Evolutionary conservation across 1,140 invertebrate genomes (phyloP).

Genomic region (Pectinophora gossypiella): DNA sequence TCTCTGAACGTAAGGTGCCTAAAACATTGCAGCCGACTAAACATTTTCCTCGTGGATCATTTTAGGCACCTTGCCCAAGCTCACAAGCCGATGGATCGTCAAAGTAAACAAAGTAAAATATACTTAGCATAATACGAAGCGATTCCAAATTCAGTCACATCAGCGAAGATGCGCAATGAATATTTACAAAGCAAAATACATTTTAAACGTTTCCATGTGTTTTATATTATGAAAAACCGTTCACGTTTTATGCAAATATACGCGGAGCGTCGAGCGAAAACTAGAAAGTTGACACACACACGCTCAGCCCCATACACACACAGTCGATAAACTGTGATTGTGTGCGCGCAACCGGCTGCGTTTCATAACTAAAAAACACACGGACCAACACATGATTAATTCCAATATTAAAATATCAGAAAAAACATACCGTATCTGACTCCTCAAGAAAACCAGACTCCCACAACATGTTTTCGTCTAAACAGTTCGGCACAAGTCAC

Average conservation of each 20-base stretch:
- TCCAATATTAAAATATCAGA: slow-evolving; percentile 16
- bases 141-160: slow-evolving; percentile 56
- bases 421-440: slow-evolving; percentile 55
- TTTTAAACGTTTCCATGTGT: slow-evolving; percentile 57
- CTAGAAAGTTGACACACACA: slow-evolving; percentile 72
- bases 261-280: slow-evolving; percentile 60
- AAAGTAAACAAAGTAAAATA: no score
- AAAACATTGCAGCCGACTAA: no score
- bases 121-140: slow-evolving; percentile 45
- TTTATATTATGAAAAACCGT: slow-evolving; percentile 72
- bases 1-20: no score
- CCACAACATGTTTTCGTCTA: slow-evolving; percentile 58
- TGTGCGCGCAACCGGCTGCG: slow-evolving; percentile 24
- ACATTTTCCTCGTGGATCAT: no score
- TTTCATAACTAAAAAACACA: slow-evolving; percentile 43
- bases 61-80: no score
- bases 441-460: slow-evolving; percentile 59
- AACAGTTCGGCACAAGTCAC: slow-evolving; percentile 50
- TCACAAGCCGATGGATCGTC: no score
- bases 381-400: not conserved
- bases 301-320: slow-evolving; percentile 22
- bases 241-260: slow-evolving; percentile 73
- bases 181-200: slow-evolving; percentile 60
- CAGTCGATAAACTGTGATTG: slow-evolving; percentile 18
- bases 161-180: slow-evolving; percentile 46